phyloP scores from a whole-genome alignment of 2,888 invertebrate species.

The Chironomus tentans region DNA sequence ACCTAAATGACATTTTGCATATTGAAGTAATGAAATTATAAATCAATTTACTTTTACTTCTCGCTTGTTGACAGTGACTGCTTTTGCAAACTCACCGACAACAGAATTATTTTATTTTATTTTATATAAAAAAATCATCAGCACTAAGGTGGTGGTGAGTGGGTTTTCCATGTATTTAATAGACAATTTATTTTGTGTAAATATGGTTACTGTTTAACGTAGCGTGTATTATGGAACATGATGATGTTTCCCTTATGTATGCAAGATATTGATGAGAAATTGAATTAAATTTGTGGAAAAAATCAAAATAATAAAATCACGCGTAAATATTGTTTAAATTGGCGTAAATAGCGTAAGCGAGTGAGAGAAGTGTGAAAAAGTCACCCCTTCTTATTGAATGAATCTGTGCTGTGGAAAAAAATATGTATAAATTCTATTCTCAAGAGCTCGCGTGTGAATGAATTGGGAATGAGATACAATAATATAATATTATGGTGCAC shows the following conservation, averaged over 20 bases:
- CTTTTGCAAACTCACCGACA: not conserved
- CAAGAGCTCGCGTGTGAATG: not conserved
- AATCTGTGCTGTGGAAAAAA: not conserved
- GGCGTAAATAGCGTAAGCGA: conserved; percentile 12
- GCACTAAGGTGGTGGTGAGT: not conserved
- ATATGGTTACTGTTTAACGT: conserved; percentile 23
- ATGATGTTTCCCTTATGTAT: not conserved
- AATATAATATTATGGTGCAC: not conserved
- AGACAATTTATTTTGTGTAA: conserved; percentile 27
- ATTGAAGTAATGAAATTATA: conserved; percentile 20
- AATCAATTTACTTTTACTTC: conserved; percentile 25
- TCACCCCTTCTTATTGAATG: not conserved
- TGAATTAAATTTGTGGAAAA: conserved; percentile 26
- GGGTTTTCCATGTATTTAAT: conserved; percentile 2
- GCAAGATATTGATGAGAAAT: conserved; percentile 5
- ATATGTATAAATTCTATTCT: not conserved
- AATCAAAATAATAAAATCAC: conserved; percentile 25
- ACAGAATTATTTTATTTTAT: not conserved
- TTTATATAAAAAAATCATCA: not conserved
- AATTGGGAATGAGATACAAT: not conserved
- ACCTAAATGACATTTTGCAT: not conserved
- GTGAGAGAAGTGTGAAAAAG: not conserved
- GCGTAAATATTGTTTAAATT: conserved; percentile 27
- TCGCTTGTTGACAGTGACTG: not conserved
- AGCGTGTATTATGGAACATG: not conserved